Base-by-base conservation (phyloP, 1,140 invertebrate species). In the Cyclargus thomasi region DNA sequence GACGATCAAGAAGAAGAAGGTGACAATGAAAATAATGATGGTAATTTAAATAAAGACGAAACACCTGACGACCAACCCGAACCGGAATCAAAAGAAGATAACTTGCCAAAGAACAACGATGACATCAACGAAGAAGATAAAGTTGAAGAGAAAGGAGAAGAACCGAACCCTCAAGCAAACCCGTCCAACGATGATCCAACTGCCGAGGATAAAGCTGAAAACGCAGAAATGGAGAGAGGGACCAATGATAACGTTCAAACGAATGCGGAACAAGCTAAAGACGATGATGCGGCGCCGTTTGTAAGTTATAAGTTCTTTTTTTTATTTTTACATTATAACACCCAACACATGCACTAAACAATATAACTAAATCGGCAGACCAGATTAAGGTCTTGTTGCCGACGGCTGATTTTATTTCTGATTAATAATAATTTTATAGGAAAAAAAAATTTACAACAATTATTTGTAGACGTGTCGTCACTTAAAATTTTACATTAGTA, bases 121-220 rank as follows among this genome's bases (percentile, higher is more conserved):
- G 74, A 89, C 57, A 82, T 91, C 67, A 84, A 91, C 7, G 83
- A 91, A 62, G 81, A 92, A 77, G 79, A 95, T 91, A 75, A 94
- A 91, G 73, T 77, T 74, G 83, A 94, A 89, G 83, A 96, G 75
- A 94, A 97, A 78, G 95, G 96, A 78, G 93, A 96, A 7, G 92
- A 94, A 70, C 92, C 86, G 16, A 86, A 92, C 63, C 86, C 92
- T 39, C 85, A 92, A 74, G 91, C 92, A 7, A 88, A 91, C 74
- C 84, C 91, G 21, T 93, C 93, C 7, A 92, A 91, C 68, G 91
- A 93, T 71, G 92, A 94, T 69, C 88, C 91, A 1, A 88, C 90
- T 21, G 86, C 91, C 8, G 91, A 90, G 62, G 91, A 93, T 8
- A 82, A 78, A 55, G 83, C 81, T 6, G 86, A 91, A 57, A 91